A percentile compares a stretch with the other conserved stretches of the same genome.
phyloP scores from a whole-genome alignment of 2,888 invertebrate species.

The Chaetoderma sp. region DNA sequence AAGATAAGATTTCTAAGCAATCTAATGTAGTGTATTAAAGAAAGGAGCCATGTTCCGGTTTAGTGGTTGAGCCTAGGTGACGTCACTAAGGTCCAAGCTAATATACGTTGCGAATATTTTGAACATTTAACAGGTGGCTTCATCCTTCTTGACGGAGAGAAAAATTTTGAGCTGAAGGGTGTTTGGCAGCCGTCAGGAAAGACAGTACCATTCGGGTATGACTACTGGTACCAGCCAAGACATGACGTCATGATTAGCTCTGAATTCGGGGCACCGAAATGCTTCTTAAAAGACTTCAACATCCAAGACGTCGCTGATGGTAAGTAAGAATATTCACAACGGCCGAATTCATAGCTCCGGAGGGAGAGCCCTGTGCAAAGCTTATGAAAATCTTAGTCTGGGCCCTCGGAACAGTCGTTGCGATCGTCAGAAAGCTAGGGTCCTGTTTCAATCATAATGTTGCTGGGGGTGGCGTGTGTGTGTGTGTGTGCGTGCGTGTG shows the following conservation, averaged over 20 bases:
- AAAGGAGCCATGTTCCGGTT: no score
- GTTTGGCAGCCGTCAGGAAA: conserved; percentile 65
- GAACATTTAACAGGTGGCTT: conserved; percentile 79
- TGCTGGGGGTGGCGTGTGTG: background rate
- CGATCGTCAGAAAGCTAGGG: no score
- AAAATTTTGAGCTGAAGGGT: conserved; percentile 79
- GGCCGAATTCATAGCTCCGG: conserved; percentile 79
- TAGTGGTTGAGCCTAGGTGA: no score
- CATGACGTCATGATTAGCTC: conserved; percentile 90
- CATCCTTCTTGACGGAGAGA: conserved; percentile 85
- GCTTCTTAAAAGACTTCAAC: conserved; percentile 78
- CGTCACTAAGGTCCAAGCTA: no score
- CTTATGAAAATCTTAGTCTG: no score
- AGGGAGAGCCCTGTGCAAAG: conserved; percentile 68
- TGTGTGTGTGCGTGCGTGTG: no score
- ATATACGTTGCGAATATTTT: no score
- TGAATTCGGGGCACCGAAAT: conserved; percentile 92
- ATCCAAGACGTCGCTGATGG: conserved; percentile 71
- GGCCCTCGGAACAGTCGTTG: no score
- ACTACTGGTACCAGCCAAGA: conserved; percentile 98
- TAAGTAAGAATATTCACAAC: conserved; percentile 25
- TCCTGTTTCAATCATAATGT: no score
- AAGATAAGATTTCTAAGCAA: no score
- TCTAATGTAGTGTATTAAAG: no score
- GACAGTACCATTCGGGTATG: conserved; percentile 79